Evolutionary conservation across 2,797 vertebrate species (phyloP).

Genomic region (Vireo griseus): DNA sequence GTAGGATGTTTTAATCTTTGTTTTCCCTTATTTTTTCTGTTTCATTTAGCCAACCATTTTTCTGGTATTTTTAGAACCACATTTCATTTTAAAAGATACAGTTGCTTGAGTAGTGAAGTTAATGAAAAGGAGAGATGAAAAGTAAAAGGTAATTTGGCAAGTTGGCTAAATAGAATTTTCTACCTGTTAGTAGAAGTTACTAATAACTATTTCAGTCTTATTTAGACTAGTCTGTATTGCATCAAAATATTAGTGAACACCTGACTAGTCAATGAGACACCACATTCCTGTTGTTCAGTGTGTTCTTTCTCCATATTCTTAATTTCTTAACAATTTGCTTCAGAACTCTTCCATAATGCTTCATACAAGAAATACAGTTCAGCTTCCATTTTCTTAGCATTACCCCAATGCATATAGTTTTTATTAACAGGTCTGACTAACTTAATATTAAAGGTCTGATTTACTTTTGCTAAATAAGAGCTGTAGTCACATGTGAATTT

Average conservation of each 20-base stretch:
- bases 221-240: background rate
- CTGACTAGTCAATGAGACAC: background rate
- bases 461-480: background rate
- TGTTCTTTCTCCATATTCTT: background rate
- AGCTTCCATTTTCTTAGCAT: background rate
- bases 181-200: background rate
- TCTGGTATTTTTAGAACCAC: background rate
- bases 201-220: background rate
- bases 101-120: background rate
- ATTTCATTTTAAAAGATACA: background rate
- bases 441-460: background rate
- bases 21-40: background rate
- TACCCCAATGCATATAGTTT: background rate
- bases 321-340: background rate
- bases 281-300: background rate
- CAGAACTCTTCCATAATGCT: rapidly evolving
- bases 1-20: background rate
- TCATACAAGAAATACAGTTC: background rate
- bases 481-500: background rate
- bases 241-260: background rate
- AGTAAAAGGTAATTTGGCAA: background rate
- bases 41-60: background rate
- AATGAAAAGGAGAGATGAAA: background rate
- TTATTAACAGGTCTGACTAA: background rate
- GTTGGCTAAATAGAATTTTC: background rate